Evolutionary conservation across 2,113 vertebrate genomes (phyloP), one percentile per base, ranked within the genome.

Genomic region (Zosterops japonicus): DNA sequence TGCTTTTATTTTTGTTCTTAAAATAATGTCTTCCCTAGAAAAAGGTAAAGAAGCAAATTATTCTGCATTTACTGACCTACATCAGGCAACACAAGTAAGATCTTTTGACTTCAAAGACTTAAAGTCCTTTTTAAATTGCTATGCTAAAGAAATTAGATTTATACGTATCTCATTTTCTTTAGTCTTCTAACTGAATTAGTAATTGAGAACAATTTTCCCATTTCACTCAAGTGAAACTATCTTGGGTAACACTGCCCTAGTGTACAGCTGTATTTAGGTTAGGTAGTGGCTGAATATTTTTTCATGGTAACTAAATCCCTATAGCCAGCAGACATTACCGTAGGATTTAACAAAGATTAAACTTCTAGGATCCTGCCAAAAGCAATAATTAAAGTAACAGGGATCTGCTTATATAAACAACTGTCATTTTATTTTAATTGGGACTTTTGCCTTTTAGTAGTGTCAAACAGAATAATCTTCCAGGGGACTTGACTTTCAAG

Each of bases 381-480:
- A 96, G 80, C 95, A 96, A 97, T 96, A 97, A 97, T 97, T 97
- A 97, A 95, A 97, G 81, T 92, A 94, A 96, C 91, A 82, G 88
- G 72, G 93, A 95, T 96, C 93, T 97, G 68, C 67, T 97, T 96
- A 96, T 84, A 60, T 94, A 97, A 98, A 97, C 85, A 97, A 91
- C 81, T 95, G 88, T 95, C 83, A 65, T 94, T 96, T 97, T 89
- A 96, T 95, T 96, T 96, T 96, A 91, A 91, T 93, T 46, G 68
- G 65, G 86, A 96, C 72, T 90, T 95, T 97, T 96, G 86, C 67
- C 59, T 91, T 97, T 97, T 94, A 57, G 79, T 87, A 87, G 53
- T 95, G 92, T 97, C 89, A 96, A 93, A 93, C 31, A 95, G 79
- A 69, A 67, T 94, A 93, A 95, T 69, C 60, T 96, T 93, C 61